These are phyloP conservation scores for Caprella mutica DNA, from an alignment of 2,888 invertebrate species.

Conservation along the genomic window DNA sequence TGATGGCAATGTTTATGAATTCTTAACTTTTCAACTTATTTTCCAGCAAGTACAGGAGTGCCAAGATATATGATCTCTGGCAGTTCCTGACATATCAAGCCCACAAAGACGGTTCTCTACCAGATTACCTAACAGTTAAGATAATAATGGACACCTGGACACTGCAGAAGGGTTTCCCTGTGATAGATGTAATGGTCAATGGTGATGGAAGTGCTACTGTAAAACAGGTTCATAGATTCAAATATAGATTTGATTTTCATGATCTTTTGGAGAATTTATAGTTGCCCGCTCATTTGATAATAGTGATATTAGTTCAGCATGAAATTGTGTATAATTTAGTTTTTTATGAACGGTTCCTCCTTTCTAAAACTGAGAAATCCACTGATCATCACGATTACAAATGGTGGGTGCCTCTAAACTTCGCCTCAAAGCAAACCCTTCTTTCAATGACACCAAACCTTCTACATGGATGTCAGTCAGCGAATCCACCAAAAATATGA, in stretches of 20 bases:
- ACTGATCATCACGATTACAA: conserved; percentile 34
- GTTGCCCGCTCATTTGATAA: too few species aligned
- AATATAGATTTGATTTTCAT: too few species aligned
- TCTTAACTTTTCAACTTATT: neutral
- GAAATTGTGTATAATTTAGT: too few species aligned
- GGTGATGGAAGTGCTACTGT: conserved; percentile 51
- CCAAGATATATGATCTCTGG: conserved; percentile 71
- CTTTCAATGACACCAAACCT: conserved; percentile 47
- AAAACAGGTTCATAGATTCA: conserved; percentile 52
- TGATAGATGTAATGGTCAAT: conserved; percentile 54
- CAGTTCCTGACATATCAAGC: conserved; percentile 57
- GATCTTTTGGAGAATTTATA: too few species aligned
- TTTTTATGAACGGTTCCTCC: conserved; percentile 52
- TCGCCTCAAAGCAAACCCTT: conserved; percentile 44
- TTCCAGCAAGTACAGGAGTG: conserved; percentile 57
- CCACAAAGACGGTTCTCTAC: conserved; percentile 49
- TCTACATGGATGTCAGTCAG: conserved; percentile 48
- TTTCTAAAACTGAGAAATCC: conserved; percentile 41
- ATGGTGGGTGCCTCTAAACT: conserved; percentile 55
- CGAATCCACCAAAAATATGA: conserved; percentile 13
- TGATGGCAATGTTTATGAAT: neutral
- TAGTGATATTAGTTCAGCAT: too few species aligned
- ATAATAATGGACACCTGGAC: conserved; percentile 72
- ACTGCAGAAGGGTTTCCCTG: conserved; percentile 62
- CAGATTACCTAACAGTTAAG: conserved; percentile 52